Base-by-base conservation (phyloP, 2,113 vertebrate genomes). In the Lathamus discolor region DNA sequence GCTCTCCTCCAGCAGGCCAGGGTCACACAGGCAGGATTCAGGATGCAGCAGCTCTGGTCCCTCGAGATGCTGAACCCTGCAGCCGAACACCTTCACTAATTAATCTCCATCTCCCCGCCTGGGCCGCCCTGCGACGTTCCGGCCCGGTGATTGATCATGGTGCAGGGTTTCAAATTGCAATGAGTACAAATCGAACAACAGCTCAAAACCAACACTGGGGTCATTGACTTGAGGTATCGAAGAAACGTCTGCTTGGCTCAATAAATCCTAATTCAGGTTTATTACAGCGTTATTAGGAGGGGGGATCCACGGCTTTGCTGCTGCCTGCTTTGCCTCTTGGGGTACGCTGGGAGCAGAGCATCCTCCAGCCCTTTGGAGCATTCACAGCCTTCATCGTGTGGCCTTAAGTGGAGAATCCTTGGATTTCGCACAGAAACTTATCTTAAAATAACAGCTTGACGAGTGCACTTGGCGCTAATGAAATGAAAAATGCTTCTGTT, bases 161-260 rank as follows among this genome's bases (percentile, higher is more conserved):
- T 10, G 82, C 83, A 16, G 52, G 27, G 86, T 9, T 73, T 76
- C 51, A 55, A 79, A 78, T 18, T 76, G 88, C 88, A 81, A 61
- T 6, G 41, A 83, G 67, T 7, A 55, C 80, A 83, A 96, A 95
- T 78, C 91, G 91, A 94, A 80, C 92, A 22, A 28, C 61, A 81
- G 87, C n/a, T 92, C 96, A 97, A 67, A 85, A 55, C 59, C 89
- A 79, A 8, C 87, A 24, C 54, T 3, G 88, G 69, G 91, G 90
- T 83, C 90, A 68, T 11, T 43, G 73, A 59, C 88, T 94, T 0
- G 0, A 55, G 72, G 28, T 85, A 69, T 74, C 75, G 91, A 91
- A 92, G 86, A 92, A 67, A 52, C 1, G 39, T 66, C 92, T 77
- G 43, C 25, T 16, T 35, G 54, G 57, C 2, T 7, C 75, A 52